Percentiles rank a stretch among this genome's conserved stretches.
Conservation (phyloP, 2,888 invertebrate genomes). For the Calameuta filiformis region DNA sequence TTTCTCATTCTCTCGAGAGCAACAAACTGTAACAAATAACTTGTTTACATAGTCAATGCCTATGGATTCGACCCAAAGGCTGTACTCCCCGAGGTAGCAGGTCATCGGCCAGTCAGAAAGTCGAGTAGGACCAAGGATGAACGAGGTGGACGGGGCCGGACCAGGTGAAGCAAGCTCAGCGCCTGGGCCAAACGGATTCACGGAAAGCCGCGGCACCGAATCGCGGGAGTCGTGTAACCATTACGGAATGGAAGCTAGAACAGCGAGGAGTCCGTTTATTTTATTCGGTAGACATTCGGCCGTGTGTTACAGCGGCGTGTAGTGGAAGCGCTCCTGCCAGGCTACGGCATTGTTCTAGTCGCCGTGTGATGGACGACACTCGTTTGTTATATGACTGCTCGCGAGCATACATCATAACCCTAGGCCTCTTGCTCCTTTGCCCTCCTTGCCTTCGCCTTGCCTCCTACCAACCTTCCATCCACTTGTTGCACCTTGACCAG, state of each 20-base stretch:
- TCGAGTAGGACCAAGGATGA: no score
- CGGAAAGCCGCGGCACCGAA: constrained; percentile 4
- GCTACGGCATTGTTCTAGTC: constrained; percentile 49
- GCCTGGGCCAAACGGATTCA: not conserved
- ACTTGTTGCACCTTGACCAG: not conserved
- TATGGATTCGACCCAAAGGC: not conserved
- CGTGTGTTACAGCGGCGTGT: constrained; percentile 19
- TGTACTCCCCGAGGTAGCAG: not conserved
- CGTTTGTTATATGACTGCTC: constrained; percentile 49
- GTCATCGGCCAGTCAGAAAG: not conserved
- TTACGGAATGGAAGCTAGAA: constrained; percentile 49
- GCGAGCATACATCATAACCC: constrained; percentile 33
- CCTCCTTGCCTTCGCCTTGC: not conserved
- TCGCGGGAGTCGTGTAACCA: constrained; percentile 28
- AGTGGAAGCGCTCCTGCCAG: constrained; percentile 23
- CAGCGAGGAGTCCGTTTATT: constrained; percentile 34
- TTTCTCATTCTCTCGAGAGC: constrained; percentile 20
- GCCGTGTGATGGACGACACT: constrained; percentile 49
- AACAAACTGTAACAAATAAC: constrained; percentile 53
- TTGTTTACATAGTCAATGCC: constrained; percentile 40
- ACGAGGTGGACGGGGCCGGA: not conserved
- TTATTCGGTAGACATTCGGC: constrained; percentile 21
- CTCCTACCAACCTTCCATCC: not conserved
- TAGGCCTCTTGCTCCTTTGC: not conserved
- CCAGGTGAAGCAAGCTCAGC: not conserved